Evolutionary conservation across 2,113 vertebrate species (phyloP).

Genomic region (Coracopsis vasa): DNA sequence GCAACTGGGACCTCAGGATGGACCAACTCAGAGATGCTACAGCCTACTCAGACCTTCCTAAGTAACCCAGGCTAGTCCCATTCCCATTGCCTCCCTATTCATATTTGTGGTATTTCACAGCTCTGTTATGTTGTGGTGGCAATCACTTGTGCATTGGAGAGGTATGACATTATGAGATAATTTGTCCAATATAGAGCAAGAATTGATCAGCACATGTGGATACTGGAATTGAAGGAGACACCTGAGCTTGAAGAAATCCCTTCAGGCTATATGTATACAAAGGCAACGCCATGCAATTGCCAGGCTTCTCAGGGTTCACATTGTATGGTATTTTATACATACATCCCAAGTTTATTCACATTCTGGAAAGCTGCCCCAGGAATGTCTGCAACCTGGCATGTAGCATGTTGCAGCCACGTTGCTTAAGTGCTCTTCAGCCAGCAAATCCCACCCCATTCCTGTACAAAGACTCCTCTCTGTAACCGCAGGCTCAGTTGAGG

Average conservation of each 20-base stretch:
- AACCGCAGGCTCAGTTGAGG: not conserved
- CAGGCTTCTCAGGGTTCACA: not conserved
- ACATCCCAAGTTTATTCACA: not conserved
- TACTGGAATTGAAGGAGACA: not conserved
- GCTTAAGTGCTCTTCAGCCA: not conserved
- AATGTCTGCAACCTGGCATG: conserved; percentile 17
- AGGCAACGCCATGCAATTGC: not conserved
- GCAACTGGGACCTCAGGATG: not conserved
- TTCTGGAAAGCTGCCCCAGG: conserved; percentile 41
- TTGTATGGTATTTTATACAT: not conserved
- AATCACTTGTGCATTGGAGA: not conserved
- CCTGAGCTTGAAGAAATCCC: not conserved
- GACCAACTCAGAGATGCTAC: not conserved
- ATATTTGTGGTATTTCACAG: not conserved
- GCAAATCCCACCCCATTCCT: not conserved
- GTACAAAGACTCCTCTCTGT: not conserved
- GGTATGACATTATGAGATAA: not conserved
- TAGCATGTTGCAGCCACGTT: not conserved
- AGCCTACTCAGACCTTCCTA: not conserved
- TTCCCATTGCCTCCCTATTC: not conserved
- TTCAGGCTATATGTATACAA: not conserved
- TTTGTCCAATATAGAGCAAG: not conserved
- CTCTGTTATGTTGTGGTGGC: not conserved
- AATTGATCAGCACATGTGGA: not conserved
- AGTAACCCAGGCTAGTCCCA: not conserved